Evolutionary conservation across 2,888 invertebrate genomes (phyloP).

Genomic region (Dioctria rufipes): DNA sequence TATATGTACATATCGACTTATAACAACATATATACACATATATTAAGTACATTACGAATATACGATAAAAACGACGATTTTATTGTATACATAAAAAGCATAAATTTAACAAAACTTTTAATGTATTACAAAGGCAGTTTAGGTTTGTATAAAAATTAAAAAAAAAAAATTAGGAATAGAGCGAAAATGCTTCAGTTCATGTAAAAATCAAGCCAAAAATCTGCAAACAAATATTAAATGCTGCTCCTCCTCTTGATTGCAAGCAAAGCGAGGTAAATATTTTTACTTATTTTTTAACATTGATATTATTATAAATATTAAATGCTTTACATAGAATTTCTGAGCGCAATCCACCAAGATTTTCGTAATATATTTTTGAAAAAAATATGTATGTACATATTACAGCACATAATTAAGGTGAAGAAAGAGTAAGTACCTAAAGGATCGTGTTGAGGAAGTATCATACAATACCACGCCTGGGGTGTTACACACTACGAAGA

Average conservation of each 20-base stretch:
- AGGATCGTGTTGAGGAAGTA: no score
- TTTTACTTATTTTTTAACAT: neutral
- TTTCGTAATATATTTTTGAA: no score
- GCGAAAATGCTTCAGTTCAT: conserved; percentile 38
- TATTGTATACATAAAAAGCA: conserved; percentile 42
- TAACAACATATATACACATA: conserved; percentile 44
- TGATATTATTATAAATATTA: no score
- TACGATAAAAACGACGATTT: conserved; percentile 31
- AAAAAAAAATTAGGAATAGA: conserved; percentile 24
- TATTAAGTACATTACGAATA: conserved; percentile 15
- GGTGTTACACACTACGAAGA: no score
- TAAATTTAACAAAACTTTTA: neutral
- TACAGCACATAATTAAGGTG: no score
- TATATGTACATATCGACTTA: conserved; percentile 29
- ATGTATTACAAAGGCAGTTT: neutral
- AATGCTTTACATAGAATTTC: neutral
- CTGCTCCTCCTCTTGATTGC: conserved; percentile 1
- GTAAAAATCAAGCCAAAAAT: conserved; percentile 46
- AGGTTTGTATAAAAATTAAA: neutral
- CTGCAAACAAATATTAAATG: conserved; percentile 17
- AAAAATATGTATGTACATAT: no score
- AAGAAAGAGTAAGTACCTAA: no score
- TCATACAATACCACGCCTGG: no score
- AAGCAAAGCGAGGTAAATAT: conserved; percentile 14
- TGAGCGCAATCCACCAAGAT: neutral